Conservation (phyloP, 2,113 vertebrate genomes). For the Calyptomena viridis region DNA sequence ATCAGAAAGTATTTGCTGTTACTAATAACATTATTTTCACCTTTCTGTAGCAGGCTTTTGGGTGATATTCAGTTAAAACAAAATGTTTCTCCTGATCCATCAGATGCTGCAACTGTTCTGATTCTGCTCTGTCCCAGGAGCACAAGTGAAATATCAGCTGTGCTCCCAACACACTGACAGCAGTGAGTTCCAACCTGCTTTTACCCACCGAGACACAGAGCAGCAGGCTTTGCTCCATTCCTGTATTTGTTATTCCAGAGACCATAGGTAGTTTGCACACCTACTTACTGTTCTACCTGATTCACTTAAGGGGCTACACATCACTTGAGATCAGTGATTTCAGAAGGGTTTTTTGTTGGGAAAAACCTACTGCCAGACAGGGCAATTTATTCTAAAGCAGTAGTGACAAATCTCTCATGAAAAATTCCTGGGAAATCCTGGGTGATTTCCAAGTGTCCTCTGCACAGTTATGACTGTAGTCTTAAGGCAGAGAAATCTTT, state of each 20-base stretch:
- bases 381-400: not conserved
- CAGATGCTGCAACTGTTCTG: not conserved
- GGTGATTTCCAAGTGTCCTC: not conserved
- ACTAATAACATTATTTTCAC: not conserved
- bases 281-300: not conserved
- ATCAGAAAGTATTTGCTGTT: not conserved
- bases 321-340: not conserved
- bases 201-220: not conserved
- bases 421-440: conserved; percentile 26
- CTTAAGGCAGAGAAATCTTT: not conserved
- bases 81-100: not conserved
- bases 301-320: not conserved
- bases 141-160: not conserved
- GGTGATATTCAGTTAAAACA: not conserved
- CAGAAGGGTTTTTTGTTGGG: not conserved
- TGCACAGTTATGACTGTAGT: not conserved
- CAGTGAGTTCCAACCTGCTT: not conserved
- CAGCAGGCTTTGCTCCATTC: not conserved
- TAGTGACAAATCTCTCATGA: not conserved
- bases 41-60: not conserved
- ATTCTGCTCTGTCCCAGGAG: not conserved
- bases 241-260: not conserved
- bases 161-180: not conserved
- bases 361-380: not conserved
- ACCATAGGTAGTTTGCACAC: not conserved